phyloP scores from a whole-genome alignment of 2,113 vertebrate genomes.

The Hydrolagus affinis region DNA sequence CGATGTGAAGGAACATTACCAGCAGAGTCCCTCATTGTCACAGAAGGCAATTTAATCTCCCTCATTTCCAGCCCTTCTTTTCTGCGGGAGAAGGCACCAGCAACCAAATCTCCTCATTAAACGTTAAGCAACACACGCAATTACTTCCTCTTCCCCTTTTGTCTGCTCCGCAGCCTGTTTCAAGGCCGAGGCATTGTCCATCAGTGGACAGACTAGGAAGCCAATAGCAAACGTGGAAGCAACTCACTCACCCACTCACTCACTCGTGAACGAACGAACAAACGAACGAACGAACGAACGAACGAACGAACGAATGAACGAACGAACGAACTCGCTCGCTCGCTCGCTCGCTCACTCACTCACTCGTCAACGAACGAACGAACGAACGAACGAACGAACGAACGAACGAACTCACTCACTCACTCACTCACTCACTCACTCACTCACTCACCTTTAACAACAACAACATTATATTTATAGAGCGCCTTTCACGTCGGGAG shows the following conservation, averaged over 20 bases:
- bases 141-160: background rate
- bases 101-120: constrained; percentile 1
- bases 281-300: too few species aligned
- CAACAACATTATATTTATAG: too few species aligned
- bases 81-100: background rate
- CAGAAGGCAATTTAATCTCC: constrained; percentile 10
- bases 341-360: too few species aligned
- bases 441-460: too few species aligned
- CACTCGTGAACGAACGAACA: too few species aligned
- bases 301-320: too few species aligned
- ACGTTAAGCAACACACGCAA: background rate
- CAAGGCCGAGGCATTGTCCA: background rate
- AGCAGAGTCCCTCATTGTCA: background rate
- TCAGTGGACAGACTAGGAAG: background rate
- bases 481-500: too few species aligned
- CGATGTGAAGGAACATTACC: background rate
- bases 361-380: too few species aligned
- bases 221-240: background rate
- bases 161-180: background rate
- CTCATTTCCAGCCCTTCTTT: background rate
- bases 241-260: background rate
- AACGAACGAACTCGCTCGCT: too few species aligned
- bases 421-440: too few species aligned
- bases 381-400: too few species aligned
- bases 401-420: too few species aligned